Percentiles rank a stretch among this genome's conserved stretches.
Conservation (phyloP, 2,797 vertebrate genomes). For the Eremophila alpestris region DNA sequence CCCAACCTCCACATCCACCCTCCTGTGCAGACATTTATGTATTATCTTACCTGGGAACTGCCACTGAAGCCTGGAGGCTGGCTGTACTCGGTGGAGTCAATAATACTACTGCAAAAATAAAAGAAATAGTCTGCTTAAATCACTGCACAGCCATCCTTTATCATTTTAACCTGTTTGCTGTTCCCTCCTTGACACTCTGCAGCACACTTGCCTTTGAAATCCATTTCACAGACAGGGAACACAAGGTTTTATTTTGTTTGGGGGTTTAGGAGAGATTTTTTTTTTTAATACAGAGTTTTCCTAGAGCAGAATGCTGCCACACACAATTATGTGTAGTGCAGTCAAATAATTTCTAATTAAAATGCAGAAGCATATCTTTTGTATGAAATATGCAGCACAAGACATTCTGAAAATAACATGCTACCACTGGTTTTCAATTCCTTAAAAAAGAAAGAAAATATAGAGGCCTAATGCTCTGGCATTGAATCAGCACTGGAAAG, state of each 20-base stretch:
- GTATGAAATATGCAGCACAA: neutral
- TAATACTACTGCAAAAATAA: conserved; percentile 88
- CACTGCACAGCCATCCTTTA: neutral
- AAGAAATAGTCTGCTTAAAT: conserved; percentile 46
- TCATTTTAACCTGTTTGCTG: neutral
- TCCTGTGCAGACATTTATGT: neutral
- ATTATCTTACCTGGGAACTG: conserved; percentile 84
- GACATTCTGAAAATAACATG: neutral
- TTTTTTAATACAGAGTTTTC: neutral
- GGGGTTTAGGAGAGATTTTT: neutral
- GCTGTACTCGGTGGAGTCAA: conserved; percentile 91
- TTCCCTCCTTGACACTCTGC: neutral
- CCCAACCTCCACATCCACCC: neutral
- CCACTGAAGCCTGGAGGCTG: conserved; percentile 94
- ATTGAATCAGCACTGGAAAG: neutral
- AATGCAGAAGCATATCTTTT: neutral
- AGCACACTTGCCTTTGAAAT: neutral
- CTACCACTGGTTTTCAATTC: neutral
- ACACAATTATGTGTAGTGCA: neutral
- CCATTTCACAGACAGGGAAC: neutral
- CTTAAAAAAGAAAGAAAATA: neutral
- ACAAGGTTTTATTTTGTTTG: neutral
- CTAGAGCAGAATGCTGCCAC: neutral
- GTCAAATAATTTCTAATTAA: neutral
- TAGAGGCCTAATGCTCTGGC: neutral